phyloP scores from a whole-genome alignment of 2,113 vertebrate species.

The Ciconia maguari region DNA sequence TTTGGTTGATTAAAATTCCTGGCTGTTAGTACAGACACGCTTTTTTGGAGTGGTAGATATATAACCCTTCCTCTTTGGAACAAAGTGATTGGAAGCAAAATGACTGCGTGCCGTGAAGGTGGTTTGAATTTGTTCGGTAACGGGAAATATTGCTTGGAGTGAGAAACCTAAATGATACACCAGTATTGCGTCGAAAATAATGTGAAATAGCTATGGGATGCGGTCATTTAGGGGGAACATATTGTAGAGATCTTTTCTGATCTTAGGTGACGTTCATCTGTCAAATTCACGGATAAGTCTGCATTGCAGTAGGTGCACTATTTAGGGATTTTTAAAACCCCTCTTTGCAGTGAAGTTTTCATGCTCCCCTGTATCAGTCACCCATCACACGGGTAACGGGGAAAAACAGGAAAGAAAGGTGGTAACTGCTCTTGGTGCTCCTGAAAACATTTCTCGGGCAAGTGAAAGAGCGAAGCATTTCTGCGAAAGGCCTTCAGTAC shows the following conservation, averaged over 20 bases:
- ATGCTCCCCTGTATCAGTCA: rapidly evolving
- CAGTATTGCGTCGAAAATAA: rapidly evolving
- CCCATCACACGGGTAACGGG: rapidly evolving
- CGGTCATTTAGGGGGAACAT: rapidly evolving
- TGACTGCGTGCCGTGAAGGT: rapidly evolving
- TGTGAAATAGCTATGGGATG: rapidly evolving
- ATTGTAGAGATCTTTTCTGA: not conserved
- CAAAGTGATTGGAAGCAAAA: not conserved
- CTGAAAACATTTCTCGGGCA: not conserved
- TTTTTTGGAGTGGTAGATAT: not conserved
- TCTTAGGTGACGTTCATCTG: not conserved
- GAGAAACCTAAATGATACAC: not conserved
- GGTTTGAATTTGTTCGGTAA: not conserved
- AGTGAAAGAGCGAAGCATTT: not conserved
- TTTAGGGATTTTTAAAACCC: not conserved
- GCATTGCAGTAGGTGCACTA: not conserved
- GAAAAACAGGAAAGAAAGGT: not conserved
- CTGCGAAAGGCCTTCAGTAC: not conserved
- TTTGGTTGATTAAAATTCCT: not conserved
- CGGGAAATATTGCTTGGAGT: not conserved
- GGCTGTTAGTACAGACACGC: not conserved
- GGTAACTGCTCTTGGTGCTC: not conserved
- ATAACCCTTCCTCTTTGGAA: not conserved
- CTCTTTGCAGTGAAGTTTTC: not conserved
- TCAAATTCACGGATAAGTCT: rapidly evolving